Percentiles rank a stretch among this genome's conserved stretches.
Evolutionary conservation across 1,140 invertebrate genomes (phyloP).

Genomic region (Calephelis virginiensis): DNA sequence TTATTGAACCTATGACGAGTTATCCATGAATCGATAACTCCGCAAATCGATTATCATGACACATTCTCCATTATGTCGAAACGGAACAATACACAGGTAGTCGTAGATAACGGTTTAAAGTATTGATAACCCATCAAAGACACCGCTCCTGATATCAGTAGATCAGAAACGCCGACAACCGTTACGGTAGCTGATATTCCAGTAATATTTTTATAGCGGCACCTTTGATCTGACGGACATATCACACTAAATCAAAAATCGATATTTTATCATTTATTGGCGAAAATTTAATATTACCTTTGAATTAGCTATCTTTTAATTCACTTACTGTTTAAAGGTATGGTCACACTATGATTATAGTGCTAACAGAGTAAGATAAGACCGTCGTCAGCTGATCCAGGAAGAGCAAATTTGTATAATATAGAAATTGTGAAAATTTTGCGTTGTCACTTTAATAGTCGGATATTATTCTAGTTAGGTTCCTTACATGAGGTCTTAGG

Average conservation of each 20-base stretch:
- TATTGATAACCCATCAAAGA: conserved; percentile 63
- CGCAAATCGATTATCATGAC: conserved; percentile 43
- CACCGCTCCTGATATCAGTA: conserved; percentile 47
- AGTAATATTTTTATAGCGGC: conserved; percentile 57
- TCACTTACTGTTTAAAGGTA: background rate
- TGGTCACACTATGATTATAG: background rate
- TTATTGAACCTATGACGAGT: background rate
- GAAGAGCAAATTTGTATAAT: too few species aligned
- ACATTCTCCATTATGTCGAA: conserved; percentile 50
- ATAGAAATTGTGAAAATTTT: too few species aligned
- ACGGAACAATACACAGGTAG: conserved; percentile 68
- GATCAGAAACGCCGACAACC: conserved; percentile 57
- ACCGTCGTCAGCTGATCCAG: too few species aligned
- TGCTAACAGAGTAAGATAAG: too few species aligned
- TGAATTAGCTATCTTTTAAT: background rate
- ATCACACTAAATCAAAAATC: conserved; percentile 35
- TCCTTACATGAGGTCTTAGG: too few species aligned
- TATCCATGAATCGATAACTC: conserved; percentile 6
- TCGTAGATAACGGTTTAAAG: conserved; percentile 60
- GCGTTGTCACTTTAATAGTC: too few species aligned
- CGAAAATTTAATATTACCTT: background rate
- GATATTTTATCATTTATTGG: conserved; percentile 22
- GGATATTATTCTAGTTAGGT: too few species aligned
- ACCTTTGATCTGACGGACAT: conserved; percentile 54
- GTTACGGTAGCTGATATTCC: conserved; percentile 57